Conservation (phyloP, 2,888 invertebrate species). For the Phaonia tiefii region DNA sequence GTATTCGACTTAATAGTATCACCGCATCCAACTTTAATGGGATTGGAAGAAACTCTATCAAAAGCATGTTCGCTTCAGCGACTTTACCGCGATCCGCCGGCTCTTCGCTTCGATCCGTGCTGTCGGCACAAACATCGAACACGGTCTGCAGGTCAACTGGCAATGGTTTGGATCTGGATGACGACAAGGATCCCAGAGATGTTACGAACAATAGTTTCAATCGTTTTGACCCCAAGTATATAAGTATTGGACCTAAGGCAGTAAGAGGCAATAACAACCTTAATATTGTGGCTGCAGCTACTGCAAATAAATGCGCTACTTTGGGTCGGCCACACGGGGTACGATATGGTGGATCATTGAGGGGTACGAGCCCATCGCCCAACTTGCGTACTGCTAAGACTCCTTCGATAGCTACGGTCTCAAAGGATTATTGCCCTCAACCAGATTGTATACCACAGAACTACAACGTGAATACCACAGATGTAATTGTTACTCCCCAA, state of each 20-base stretch:
- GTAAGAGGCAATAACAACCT: constrained; percentile 78
- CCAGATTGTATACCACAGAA: constrained; percentile 78
- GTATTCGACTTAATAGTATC: constrained; percentile 74
- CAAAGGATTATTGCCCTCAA: constrained; percentile 80
- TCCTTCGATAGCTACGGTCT: constrained; percentile 80
- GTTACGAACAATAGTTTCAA: constrained; percentile 80
- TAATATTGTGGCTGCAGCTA: constrained; percentile 76
- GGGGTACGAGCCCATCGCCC: constrained; percentile 79
- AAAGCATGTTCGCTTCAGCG: constrained; percentile 78
- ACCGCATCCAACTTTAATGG: constrained; percentile 67
- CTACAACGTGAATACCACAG: constrained; percentile 67
- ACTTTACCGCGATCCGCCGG: constrained; percentile 79
- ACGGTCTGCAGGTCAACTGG: constrained; percentile 78
- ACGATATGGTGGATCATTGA: constrained; percentile 80
- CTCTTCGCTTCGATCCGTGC: constrained; percentile 78
- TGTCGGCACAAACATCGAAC: constrained; percentile 77
- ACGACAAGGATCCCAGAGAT: constrained; percentile 80
- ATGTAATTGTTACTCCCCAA: constrained; percentile 68
- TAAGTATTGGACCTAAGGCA: constrained; percentile 80
- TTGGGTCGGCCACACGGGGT: constrained; percentile 78
- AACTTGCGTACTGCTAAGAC: constrained; percentile 80
- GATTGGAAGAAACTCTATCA: constrained; percentile 72
- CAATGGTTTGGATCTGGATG: constrained; percentile 74
- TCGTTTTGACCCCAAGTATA: constrained; percentile 81
- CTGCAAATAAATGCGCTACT: constrained; percentile 80